phyloP scores from a whole-genome alignment of 2,797 vertebrate species.

The Sebastes jordani region DNA sequence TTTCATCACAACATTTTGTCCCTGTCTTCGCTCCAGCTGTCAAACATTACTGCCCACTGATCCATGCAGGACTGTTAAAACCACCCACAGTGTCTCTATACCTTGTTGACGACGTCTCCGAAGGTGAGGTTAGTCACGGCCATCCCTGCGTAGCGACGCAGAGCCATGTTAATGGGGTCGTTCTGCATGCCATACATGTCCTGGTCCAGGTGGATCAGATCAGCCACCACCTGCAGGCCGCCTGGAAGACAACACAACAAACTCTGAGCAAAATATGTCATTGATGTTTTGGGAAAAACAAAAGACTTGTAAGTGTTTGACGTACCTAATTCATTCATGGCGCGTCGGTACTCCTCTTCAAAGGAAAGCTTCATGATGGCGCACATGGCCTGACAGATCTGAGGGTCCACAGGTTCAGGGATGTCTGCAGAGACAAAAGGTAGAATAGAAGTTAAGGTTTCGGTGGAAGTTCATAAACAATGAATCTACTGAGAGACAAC shows the following conservation, averaged over 20 bases:
- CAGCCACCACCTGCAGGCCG: constrained; percentile 92
- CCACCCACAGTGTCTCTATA: constrained; percentile 47
- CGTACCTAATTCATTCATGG: constrained; percentile 97
- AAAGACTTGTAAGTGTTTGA: fast-evolving
- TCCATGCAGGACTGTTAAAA: neutral
- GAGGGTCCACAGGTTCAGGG: constrained; percentile 92
- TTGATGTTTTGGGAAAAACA: neutral
- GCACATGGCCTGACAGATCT: constrained; percentile 96
- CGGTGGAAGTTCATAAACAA: neutral
- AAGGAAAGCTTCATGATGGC: constrained; percentile 98
- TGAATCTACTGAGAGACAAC: neutral
- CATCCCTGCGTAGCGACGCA: constrained; percentile 95
- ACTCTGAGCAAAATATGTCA: neutral
- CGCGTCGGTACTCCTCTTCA: constrained; percentile 93
- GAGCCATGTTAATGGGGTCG: constrained; percentile 93
- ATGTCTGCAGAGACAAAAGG: constrained; percentile 62
- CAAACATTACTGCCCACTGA: neutral
- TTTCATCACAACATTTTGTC: neutral
- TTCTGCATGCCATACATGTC: constrained; percentile 91
- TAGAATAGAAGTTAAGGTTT: neutral
- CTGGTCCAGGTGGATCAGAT: constrained; percentile 93
- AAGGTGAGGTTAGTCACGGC: constrained; percentile 97
- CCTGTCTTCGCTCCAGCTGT: neutral
- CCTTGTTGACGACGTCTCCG: constrained; percentile 97
- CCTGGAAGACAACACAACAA: constrained; percentile 73